Conservation (phyloP, 2,113 vertebrate genomes). For the Pagrus major region DNA sequence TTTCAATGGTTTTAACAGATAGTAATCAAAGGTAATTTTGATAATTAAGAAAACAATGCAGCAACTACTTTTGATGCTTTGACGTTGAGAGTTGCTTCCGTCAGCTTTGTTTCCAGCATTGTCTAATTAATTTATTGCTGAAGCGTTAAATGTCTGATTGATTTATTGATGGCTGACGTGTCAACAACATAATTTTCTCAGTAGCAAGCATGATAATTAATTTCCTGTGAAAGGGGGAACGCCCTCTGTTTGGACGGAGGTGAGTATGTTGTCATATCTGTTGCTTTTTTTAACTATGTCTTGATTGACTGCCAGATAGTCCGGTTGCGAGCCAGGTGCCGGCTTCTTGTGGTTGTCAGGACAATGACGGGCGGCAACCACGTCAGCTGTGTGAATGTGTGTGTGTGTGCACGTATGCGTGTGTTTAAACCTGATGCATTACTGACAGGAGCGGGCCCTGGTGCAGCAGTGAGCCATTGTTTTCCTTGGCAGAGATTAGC, state of each 20-base stretch:
- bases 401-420: slow-evolving; percentile 8
- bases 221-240: slow-evolving; percentile 16
- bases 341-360: slow-evolving; percentile 80
- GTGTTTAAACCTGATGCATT: slow-evolving; percentile 85
- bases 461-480: slow-evolving; percentile 91
- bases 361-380: slow-evolving; percentile 40
- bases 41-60: neutral
- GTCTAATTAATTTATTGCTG: neutral
- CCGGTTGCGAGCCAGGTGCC: slow-evolving; percentile 85
- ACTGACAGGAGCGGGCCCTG: slow-evolving; percentile 88
- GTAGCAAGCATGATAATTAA: slow-evolving; percentile 3
- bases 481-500: slow-evolving; percentile 92
- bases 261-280: slow-evolving; percentile 16
- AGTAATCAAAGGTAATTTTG: no score
- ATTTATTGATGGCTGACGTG: neutral
- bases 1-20: no score
- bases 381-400: slow-evolving; percentile 3
- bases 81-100: no score
- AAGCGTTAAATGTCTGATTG: neutral
- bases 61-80: no score
- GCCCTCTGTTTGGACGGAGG: neutral
- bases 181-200: slow-evolving; percentile 19
- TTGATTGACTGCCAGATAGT: slow-evolving; percentile 86
- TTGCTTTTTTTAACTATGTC: slow-evolving; percentile 21
- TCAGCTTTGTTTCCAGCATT: neutral